phyloP scores from a whole-genome alignment of 2,113 vertebrate genomes.

The Phrynocephalus versicolor region DNA sequence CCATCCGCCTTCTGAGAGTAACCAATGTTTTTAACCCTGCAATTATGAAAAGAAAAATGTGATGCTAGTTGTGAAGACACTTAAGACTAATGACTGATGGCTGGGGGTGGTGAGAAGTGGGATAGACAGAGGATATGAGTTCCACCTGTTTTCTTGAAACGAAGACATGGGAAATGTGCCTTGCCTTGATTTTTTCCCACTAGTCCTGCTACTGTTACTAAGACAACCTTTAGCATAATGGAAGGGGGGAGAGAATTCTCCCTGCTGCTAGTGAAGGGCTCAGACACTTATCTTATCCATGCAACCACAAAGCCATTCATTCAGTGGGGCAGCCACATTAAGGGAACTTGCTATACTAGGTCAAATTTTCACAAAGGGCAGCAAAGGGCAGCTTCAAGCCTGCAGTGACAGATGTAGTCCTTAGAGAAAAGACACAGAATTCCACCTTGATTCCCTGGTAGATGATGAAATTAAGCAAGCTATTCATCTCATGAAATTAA shows the following conservation, averaged over 20 bases:
- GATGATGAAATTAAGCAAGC: neutral
- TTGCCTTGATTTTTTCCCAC: conserved; percentile 51
- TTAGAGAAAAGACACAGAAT: neutral
- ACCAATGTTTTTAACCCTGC: neutral
- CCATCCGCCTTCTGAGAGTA: neutral
- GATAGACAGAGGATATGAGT: conserved; percentile 22
- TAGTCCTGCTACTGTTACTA: conserved; percentile 31
- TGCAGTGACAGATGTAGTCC: conserved; percentile 18
- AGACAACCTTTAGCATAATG: conserved; percentile 48
- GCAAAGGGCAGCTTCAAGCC: neutral
- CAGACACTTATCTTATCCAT: conserved; percentile 6
- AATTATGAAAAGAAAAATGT: neutral
- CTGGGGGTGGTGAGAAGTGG: neutral
- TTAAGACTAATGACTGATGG: neutral
- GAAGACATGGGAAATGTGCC: conserved; percentile 4
- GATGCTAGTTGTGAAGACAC: neutral
- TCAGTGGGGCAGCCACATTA: conserved; percentile 14
- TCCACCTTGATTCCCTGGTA: conserved; percentile 13
- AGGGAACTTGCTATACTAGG: neutral
- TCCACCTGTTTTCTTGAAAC: conserved; percentile 47
- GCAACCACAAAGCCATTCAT: conserved; percentile 28
- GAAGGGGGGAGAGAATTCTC: conserved; percentile 52
- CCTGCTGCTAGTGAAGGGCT: conserved; percentile 18
- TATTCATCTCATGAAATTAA: conserved; percentile 30
- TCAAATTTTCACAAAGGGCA: conserved; percentile 5